phyloP scores from a whole-genome alignment of 1,140 invertebrate genomes.

The Anastrepha ludens region DNA sequence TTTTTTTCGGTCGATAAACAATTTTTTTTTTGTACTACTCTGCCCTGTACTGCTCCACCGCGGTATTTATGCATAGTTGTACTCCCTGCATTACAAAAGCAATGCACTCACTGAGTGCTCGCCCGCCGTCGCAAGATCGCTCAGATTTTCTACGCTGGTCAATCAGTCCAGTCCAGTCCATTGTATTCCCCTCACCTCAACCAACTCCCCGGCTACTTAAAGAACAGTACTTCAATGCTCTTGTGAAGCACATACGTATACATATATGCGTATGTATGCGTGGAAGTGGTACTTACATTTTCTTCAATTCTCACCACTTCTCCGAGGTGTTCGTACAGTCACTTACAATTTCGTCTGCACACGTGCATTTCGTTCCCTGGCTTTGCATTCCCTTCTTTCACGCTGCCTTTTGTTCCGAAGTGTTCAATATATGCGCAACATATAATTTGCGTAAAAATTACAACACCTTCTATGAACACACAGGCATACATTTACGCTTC shows the following conservation, averaged over 20 bases:
- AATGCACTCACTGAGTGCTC: not conserved
- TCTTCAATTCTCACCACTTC: constrained; percentile 19
- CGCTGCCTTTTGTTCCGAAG: constrained; percentile 1
- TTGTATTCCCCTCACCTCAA: not conserved
- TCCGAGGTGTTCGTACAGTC: not conserved
- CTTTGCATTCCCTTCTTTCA: not conserved
- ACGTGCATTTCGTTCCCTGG: not conserved
- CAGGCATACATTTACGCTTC: not conserved
- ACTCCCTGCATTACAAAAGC: not conserved
- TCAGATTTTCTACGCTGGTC: constrained; percentile 14
- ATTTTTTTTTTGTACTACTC: not conserved
- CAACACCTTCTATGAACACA: constrained; percentile 4
- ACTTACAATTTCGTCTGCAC: constrained; percentile 31
- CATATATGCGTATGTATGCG: not conserved
- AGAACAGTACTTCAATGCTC: too few relatives aligned
- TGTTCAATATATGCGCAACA: constrained; percentile 31
- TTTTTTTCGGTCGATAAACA: constrained; percentile 3
- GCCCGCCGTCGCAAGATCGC: not conserved
- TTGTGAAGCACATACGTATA: not conserved
- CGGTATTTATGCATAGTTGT: too few relatives aligned
- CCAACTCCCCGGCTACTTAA: not conserved
- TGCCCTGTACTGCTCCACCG: too few relatives aligned
- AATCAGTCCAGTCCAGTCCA: not conserved
- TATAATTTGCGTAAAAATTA: constrained; percentile 46
- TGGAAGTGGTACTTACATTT: constrained; percentile 23